Evolutionary conservation across 1,140 invertebrate species (phyloP), one percentile per base, ranked within the genome.

Genomic region (Dicyema japonicum): DNA sequence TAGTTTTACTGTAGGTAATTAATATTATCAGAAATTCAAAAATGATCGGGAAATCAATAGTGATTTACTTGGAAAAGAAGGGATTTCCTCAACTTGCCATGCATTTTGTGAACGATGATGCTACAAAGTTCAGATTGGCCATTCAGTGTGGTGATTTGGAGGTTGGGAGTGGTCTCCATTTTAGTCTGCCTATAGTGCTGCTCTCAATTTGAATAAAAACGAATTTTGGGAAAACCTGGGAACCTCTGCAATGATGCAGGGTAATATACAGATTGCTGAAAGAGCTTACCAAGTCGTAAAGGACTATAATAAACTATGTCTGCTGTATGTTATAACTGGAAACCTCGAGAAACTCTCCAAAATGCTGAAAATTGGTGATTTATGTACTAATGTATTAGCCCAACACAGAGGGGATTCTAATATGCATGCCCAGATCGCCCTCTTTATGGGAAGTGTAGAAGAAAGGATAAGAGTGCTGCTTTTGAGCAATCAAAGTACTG

Each of bases 241-340:
- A 0, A 66, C 90, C 44, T 71, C 75, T 1, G 85, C 85, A 1
- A 46, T 94, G 5, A 51, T 78, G 26, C 78, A 80, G 43, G 80
- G 78, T 11, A 85, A 88, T 47, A 72, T 82, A 52, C 72, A 82
- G 56, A 58, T 65, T 12, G 82, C 92, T 1, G 88, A 94, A 51
- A 90, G 92, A 76, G 85, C 78, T 35, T 97, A 97, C 54, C 85
- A 97, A 50, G 63, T 82, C 34, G 94, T 80, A 3, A 97, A 94
- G 54, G 88, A 90, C 55, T 97, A 94, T 51, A 80, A 94, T 44
- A 92, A 90, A 50, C 58, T 97, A 1, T 72, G 80, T 3, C 94
- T 97, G 56, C 58, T 97, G 5, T 97, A 97, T 50, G 56, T 94
- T 4, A 82, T 97, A 31, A 94, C 85, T 18, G 88, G 88, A 12